Evolutionary conservation across 2,113 vertebrate species (phyloP).

Genomic region (Dasyurus viverrinus): DNA sequence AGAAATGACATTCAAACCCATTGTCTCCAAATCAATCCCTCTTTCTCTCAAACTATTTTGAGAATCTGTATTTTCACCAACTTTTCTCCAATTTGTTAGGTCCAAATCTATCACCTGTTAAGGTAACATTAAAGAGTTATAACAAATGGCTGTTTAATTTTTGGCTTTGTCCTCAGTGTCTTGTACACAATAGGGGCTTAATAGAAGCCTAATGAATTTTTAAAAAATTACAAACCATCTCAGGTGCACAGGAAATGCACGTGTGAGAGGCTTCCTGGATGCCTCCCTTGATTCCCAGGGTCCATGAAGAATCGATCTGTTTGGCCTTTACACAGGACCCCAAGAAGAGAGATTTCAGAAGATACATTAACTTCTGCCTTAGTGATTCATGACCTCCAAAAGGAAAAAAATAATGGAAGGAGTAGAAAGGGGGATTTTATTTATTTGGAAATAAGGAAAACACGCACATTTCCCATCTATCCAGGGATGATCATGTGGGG

Average conservation of each 20-base stretch:
- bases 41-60: background rate
- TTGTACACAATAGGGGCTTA: background rate
- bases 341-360: background rate
- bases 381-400: background rate
- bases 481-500: fast-evolving
- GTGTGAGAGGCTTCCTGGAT: background rate
- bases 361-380: background rate
- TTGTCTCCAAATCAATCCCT: background rate
- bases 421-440: fast-evolving
- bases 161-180: background rate
- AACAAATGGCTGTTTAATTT: background rate
- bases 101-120: background rate
- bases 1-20: background rate
- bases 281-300: background rate
- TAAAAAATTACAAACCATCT: conserved; percentile 1
- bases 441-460: background rate
- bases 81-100: background rate
- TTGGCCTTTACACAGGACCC: conserved; percentile 37
- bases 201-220: background rate
- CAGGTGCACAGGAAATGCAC: fast-evolving
- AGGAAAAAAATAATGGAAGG: background rate
- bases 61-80: background rate
- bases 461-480: background rate
- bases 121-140: background rate
- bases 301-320: conserved; percentile 18